phyloP scores from a whole-genome alignment of 2,113 vertebrate species.

The Pygathrix nemaeus region DNA sequence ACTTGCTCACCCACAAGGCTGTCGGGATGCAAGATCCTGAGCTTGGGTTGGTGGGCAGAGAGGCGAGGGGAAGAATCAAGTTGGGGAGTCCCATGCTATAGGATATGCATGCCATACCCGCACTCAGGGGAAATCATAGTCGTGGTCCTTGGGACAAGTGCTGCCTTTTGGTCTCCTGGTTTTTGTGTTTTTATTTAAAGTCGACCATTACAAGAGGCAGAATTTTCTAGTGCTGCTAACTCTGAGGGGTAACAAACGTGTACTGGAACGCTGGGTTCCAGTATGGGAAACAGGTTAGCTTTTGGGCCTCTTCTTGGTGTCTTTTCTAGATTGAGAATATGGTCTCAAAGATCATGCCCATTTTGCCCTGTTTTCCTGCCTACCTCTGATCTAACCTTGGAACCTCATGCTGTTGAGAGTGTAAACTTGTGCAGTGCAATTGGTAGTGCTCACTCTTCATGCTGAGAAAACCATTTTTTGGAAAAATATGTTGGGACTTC shows the following conservation, averaged over 20 bases:
- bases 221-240: constrained; percentile 4
- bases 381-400: not conserved
- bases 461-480: constrained; percentile 7
- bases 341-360: not conserved
- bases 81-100: not conserved
- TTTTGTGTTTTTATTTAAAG: constrained; percentile 21
- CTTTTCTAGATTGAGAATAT: not conserved
- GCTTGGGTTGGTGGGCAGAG: not conserved
- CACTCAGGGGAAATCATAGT: not conserved
- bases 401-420: not conserved
- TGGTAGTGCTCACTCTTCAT: not conserved
- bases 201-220: not conserved
- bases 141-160: not conserved
- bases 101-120: not conserved
- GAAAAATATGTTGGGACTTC: not conserved
- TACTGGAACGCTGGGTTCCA: not conserved
- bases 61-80: not conserved
- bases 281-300: not conserved
- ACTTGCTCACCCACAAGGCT: not conserved
- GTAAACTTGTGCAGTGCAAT: not conserved
- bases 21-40: not conserved
- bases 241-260: not conserved
- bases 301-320: not conserved
- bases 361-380: not conserved
- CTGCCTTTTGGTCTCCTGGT: not conserved